Percentiles rank a stretch among this genome's conserved stretches.
phyloP scores from a whole-genome alignment of 2,888 invertebrate species.

The Tridacna crocea region DNA sequence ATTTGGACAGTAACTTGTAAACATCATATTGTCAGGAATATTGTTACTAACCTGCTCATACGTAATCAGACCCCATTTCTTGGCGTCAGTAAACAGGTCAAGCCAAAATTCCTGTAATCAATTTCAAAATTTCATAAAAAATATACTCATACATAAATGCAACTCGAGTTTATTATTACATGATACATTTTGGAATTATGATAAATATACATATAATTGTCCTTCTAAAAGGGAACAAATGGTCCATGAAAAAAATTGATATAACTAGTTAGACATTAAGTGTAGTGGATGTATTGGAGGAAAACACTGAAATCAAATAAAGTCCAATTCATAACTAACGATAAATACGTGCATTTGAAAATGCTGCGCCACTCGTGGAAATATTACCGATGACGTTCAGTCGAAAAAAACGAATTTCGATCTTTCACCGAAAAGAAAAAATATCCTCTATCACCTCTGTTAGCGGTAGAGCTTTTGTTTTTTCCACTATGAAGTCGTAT shows the following conservation, averaged over 20 bases:
- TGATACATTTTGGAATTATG: neutral
- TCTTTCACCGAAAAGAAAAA: too few species aligned
- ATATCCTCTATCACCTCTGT: constrained; percentile 58
- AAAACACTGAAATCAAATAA: neutral
- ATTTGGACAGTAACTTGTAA: too few species aligned
- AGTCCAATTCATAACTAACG: too few species aligned
- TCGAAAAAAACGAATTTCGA: too few species aligned
- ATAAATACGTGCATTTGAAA: too few species aligned
- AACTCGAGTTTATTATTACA: too few species aligned
- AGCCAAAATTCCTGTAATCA: constrained; percentile 73
- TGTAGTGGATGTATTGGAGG: neutral
- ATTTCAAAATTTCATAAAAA: neutral
- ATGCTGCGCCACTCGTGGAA: too few species aligned
- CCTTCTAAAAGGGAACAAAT: neutral
- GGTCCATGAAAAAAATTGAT: neutral
- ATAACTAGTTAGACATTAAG: neutral
- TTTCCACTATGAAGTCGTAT: constrained; percentile 67
- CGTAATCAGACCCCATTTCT: constrained; percentile 70
- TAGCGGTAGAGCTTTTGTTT: constrained; percentile 60
- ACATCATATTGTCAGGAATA: too few species aligned
- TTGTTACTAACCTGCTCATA: constrained; percentile 73
- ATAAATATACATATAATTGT: neutral
- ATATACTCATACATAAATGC: neutral
- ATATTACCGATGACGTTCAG: too few species aligned
- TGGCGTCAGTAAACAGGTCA: constrained; percentile 68